These are phyloP conservation scores for Carcina quercana DNA, from an alignment of 2,888 invertebrate genomes.

Conservation along the genomic window DNA sequence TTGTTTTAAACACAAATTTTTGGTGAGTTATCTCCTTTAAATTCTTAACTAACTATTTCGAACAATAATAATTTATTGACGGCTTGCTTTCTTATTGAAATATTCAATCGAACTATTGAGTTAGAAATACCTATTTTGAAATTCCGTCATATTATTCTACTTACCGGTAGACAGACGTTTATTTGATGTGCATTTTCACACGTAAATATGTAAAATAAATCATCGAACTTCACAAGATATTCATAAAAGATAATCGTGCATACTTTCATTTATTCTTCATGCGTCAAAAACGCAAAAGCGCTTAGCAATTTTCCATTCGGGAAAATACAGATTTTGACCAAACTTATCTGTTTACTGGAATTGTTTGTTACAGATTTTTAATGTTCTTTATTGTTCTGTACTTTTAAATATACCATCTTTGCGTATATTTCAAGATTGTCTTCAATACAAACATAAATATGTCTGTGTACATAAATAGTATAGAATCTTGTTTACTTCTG, in stretches of 20 bases:
- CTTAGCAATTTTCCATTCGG: too few relatives aligned
- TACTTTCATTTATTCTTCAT: slow-evolving; percentile 34
- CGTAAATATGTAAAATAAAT: slow-evolving; percentile 25
- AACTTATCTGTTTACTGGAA: too few relatives aligned
- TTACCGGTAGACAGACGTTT: slow-evolving; percentile 41
- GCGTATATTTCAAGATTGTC: too few relatives aligned
- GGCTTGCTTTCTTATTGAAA: not conserved
- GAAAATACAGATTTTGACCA: too few relatives aligned
- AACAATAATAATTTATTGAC: slow-evolving; percentile 14
- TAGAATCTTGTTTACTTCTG: too few relatives aligned
- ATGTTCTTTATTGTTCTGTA: too few relatives aligned
- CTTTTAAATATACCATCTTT: too few relatives aligned
- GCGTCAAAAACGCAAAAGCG: slow-evolving; percentile 15
- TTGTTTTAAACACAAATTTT: slow-evolving; percentile 38
- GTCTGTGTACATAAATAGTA: too few relatives aligned
- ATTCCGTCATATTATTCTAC: slow-evolving; percentile 33
- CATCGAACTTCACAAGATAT: slow-evolving; percentile 27
- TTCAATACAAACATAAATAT: too few relatives aligned
- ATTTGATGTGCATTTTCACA: slow-evolving; percentile 15
- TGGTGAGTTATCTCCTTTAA: slow-evolving; percentile 46
- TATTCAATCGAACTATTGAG: not conserved
- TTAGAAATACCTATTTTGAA: slow-evolving; percentile 19
- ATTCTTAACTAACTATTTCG: slow-evolving; percentile 14
- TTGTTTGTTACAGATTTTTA: too few relatives aligned
- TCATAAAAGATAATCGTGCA: slow-evolving; percentile 19